These are phyloP conservation scores for Drosophila anomelani DNA, from an alignment of 2,888 invertebrate genomes.

Conservation along the genomic window DNA sequence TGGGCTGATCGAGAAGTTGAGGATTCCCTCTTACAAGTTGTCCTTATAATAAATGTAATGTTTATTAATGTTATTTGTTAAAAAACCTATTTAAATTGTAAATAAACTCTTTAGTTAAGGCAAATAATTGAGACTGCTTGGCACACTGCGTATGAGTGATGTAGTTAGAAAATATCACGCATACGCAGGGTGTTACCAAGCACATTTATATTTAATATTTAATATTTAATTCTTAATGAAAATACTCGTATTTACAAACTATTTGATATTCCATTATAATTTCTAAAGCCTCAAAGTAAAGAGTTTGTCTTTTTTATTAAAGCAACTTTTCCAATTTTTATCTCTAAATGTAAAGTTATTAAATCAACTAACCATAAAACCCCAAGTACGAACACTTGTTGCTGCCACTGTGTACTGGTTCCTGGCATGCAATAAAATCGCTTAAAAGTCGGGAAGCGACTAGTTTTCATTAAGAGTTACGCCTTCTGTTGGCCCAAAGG, in stretches of 20 bases:
- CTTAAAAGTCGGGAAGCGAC: slow-evolving; percentile 61
- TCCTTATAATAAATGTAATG: not conserved
- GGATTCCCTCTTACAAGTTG: not conserved
- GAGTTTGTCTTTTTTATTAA: not conserved
- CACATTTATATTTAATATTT: no score
- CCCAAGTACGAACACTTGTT: not conserved
- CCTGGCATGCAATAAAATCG: slow-evolving; percentile 53
- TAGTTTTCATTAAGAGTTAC: slow-evolving; percentile 70
- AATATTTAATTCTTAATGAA: not conserved
- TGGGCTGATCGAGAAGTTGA: slow-evolving; percentile 19
- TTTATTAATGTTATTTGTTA: not conserved
- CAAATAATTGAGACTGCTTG: not conserved
- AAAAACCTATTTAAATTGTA: not conserved
- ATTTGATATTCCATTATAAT: not conserved
- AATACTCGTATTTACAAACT: not conserved
- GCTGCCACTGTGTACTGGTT: slow-evolving; percentile 12
- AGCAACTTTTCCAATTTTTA: not conserved
- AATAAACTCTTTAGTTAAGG: not conserved
- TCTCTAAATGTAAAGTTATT: not conserved
- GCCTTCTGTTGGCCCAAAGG: slow-evolving; percentile 53
- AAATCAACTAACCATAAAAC: not conserved
- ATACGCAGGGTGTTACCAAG: slow-evolving; percentile 1
- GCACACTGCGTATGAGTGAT: not conserved
- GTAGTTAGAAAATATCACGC: not conserved
- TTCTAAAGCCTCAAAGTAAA: not conserved